Percentiles rank a stretch among this genome's conserved stretches.
These are phyloP conservation scores for Onychostruthus taczanowskii DNA, from an alignment of 2,113 vertebrate species.

Conservation along the genomic window DNA sequence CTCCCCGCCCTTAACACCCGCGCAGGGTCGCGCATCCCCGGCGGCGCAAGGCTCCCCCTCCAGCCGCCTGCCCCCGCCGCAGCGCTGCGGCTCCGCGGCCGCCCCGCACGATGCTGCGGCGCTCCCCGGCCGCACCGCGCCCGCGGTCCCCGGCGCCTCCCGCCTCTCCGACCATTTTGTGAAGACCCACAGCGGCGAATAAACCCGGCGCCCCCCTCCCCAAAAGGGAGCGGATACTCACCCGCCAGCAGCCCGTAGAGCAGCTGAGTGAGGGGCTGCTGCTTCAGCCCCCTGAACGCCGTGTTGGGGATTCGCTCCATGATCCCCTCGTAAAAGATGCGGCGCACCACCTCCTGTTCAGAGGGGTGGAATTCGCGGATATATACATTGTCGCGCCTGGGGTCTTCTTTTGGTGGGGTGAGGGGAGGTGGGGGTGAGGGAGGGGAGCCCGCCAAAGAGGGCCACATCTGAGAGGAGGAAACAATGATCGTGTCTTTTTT, in stretches of 20 bases:
- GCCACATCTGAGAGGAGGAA: slow-evolving; percentile 84
- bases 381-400: slow-evolving; percentile 74
- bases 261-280: slow-evolving; percentile 87
- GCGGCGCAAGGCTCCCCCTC: background rate
- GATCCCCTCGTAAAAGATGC: slow-evolving; percentile 95
- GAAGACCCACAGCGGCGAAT: background rate
- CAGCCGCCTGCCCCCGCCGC: background rate
- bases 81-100: slow-evolving; percentile 1
- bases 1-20: background rate
- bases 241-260: slow-evolving; percentile 87
- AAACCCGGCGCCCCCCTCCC: background rate
- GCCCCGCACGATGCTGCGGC: background rate
- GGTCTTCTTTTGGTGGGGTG: slow-evolving; percentile 68
- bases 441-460: slow-evolving; percentile 70
- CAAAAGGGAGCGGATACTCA: slow-evolving; percentile 71
- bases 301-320: slow-evolving; percentile 95
- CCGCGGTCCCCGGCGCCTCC: background rate
- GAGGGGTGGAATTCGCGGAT: slow-evolving; percentile 90
- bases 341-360: slow-evolving; percentile 86
- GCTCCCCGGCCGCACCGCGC: background rate
- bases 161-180: background rate
- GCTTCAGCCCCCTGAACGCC: slow-evolving; percentile 87
- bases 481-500: slow-evolving; percentile 86
- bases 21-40: background rate
- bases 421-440: slow-evolving; percentile 11